Base-by-base conservation (phyloP, 2,113 vertebrate genomes). In the Heptranchias perlo region DNA sequence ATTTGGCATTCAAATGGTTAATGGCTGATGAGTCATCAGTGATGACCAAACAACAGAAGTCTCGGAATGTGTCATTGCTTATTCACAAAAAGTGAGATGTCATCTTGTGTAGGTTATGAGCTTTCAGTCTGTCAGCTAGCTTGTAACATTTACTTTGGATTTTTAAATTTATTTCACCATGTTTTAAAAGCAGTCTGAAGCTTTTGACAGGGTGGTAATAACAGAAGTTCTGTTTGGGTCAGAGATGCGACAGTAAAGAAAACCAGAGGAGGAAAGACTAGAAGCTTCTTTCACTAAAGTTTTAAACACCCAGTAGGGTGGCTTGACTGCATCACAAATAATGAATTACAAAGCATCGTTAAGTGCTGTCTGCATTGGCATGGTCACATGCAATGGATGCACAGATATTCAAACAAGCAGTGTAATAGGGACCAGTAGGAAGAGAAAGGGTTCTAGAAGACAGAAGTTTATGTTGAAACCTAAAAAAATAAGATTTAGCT, bases 121-220 rank as follows among this genome's bases (percentile, higher is more conserved):
- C 5, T 62, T 47, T 62, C 89, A 62, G 16, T 62, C 54, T 93
- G 89, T 62, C 89, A 93, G 58, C n/a, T 39, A 39, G 58, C 18
- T 62, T 21, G 35, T 39, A 92, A 92, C 31, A 92, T 62, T 92
- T 92, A 92, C 54, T 39, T 61, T 92, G 4, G 31, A 61, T n/a
- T 92, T 92, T n/a, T 18, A 92, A 92, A 62, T 44, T 61, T 92
- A 93, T 93, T 62, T 93, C 89, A 64, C 52, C 13, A 4, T 58
- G 52, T 91, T 91, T 91, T 91, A 91, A 91, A 93, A 89, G 49
- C 28, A 54, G 31, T 89, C 25, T 89, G 23, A 54, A 89, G 8
- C 86, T 89, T 86, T 89, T 89, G 86, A 31, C 86, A 89, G 23
- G 86, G 16, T 62, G 89, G 58, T n/a, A 93, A 64, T 93, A 93